A percentile compares a stretch with the other conserved stretches of the same genome.
Conservation (phyloP, 2,888 invertebrate species). For the Drosophila quinaria region DNA sequence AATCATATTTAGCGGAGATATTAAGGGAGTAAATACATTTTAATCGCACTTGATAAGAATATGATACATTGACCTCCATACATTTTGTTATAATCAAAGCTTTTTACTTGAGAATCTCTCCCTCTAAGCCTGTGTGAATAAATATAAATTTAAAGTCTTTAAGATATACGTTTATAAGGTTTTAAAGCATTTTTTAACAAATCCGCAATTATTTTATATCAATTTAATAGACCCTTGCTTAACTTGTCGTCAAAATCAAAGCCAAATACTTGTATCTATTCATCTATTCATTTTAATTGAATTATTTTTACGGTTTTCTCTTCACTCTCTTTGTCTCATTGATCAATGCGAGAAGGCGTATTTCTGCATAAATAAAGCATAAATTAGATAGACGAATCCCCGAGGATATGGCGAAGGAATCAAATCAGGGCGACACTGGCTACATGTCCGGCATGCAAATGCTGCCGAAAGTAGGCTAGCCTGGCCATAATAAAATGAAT, state of each 20-base stretch:
- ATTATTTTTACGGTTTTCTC: conserved; percentile 60
- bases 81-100: too few species aligned
- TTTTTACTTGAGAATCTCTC: too few species aligned
- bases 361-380: conserved; percentile 73
- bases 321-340: conserved; percentile 23
- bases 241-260: conserved; percentile 3
- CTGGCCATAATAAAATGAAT: conserved; percentile 69
- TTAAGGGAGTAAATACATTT: too few species aligned
- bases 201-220: not conserved
- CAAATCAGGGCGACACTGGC: conserved; percentile 66
- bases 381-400: conserved; percentile 62
- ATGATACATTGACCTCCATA: too few species aligned
- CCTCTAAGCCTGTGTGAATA: too few species aligned
- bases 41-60: too few species aligned
- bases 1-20: too few species aligned
- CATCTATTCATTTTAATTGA: conserved; percentile 69
- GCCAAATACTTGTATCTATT: conserved; percentile 26
- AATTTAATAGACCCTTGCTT: not conserved
- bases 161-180: too few species aligned
- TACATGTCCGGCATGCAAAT: conserved; percentile 56
- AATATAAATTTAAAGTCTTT: too few species aligned
- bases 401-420: conserved; percentile 36
- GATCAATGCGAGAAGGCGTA: conserved; percentile 55
- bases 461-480: conserved; percentile 48
- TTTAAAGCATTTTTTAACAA: too few species aligned